A percentile compares a stretch with the other conserved stretches of the same genome.
These are phyloP conservation scores for Otolemur crassicaudatus DNA, from an alignment of 2,797 vertebrate genomes.

Conservation along the genomic window DNA sequence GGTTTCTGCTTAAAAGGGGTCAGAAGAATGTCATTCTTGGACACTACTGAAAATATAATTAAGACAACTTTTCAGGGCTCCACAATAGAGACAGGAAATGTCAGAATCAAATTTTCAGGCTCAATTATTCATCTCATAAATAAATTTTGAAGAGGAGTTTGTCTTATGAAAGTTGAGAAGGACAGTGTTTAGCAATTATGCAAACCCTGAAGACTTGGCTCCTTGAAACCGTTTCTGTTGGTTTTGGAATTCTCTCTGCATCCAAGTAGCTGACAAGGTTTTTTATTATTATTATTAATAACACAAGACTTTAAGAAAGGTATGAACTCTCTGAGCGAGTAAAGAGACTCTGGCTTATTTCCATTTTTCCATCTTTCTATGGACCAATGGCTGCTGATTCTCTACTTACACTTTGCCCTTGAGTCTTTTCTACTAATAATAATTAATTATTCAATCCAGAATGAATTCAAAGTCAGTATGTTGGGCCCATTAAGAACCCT, in stretches of 20 bases:
- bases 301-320: conserved; percentile 73
- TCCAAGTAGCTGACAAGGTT: conserved; percentile 73
- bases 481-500: conserved; percentile 47
- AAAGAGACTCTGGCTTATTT: conserved; percentile 60
- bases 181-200: conserved; percentile 71
- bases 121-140: conserved; percentile 73
- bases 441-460: conserved; percentile 46
- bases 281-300: conserved; percentile 79
- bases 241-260: conserved; percentile 72
- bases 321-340: conserved; percentile 65
- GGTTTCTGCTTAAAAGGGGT: conserved; percentile 72
- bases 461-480: conserved; percentile 48
- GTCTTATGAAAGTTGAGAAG: conserved; percentile 77
- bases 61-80: conserved; percentile 68
- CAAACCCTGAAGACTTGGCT: conserved; percentile 76
- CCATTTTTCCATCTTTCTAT: conserved; percentile 55
- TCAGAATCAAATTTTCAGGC: conserved; percentile 71
- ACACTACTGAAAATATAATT: conserved; percentile 72
- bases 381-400: conserved; percentile 39
- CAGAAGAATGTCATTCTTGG: conserved; percentile 75
- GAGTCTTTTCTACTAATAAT: conserved; percentile 55
- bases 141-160: conserved; percentile 75
- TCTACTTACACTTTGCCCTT: conserved; percentile 42
- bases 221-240: conserved; percentile 67
- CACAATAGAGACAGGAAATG: conserved; percentile 73